phyloP scores from a whole-genome alignment of 1,140 invertebrate species.

The Leptinotarsa lineolata region DNA sequence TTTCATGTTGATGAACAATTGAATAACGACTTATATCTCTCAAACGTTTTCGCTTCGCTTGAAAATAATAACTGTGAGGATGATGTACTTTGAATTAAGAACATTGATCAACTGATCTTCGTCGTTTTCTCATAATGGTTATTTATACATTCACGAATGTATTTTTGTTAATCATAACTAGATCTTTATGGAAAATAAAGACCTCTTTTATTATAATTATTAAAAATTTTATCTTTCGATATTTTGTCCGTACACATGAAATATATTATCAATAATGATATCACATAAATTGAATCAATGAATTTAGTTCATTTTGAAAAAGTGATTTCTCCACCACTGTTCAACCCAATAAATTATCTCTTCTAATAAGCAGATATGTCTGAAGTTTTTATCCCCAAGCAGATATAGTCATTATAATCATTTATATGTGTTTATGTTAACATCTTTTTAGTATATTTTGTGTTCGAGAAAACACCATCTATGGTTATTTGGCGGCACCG shows the following conservation, averaged over 20 bases:
- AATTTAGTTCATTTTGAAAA: neutral
- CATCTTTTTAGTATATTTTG: conserved; percentile 21
- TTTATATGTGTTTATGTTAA: conserved; percentile 20
- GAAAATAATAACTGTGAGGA: too few relatives aligned
- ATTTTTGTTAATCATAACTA: neutral
- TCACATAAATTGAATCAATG: neutral
- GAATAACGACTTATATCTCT: too few relatives aligned
- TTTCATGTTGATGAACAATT: too few relatives aligned
- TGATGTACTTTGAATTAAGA: too few relatives aligned
- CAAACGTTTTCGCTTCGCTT: too few relatives aligned
- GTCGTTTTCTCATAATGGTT: too few relatives aligned
- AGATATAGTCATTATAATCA: conserved; percentile 16
- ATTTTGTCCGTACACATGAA: too few relatives aligned
- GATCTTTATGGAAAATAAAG: neutral
- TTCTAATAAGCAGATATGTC: conserved; percentile 15
- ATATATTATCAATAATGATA: too few relatives aligned
- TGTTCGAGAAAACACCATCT: conserved; percentile 11
- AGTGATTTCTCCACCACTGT: neutral
- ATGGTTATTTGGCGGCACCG: conserved; percentile 11
- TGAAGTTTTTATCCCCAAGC: neutral
- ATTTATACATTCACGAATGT: neutral
- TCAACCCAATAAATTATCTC: conserved; percentile 1
- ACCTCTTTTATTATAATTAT: neutral
- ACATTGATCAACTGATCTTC: too few relatives aligned
- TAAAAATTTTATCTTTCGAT: neutral